Evolutionary conservation across 2,797 vertebrate genomes (phyloP).

Genomic region (Carcharodon carcharias): DNA sequence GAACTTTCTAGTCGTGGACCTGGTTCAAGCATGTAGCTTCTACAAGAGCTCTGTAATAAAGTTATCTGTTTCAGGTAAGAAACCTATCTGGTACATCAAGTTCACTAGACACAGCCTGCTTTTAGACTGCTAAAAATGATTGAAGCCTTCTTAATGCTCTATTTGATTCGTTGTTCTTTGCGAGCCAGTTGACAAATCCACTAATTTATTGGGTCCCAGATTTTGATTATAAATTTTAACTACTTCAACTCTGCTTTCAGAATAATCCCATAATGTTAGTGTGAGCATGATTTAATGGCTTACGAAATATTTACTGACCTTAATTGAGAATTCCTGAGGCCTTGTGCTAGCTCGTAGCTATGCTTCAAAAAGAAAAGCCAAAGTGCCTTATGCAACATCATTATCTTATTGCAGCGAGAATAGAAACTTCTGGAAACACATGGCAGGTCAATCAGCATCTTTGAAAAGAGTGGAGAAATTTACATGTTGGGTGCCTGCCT

Average conservation of each 20-base stretch:
- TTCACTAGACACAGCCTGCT: neutral
- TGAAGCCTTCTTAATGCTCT: too few species aligned
- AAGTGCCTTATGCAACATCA: neutral
- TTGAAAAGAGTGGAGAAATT: neutral
- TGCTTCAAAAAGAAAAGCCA: neutral
- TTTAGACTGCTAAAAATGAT: neutral
- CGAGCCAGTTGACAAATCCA: neutral
- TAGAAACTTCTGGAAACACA: neutral
- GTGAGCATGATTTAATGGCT: neutral
- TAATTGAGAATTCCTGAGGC: neutral
- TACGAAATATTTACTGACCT: neutral
- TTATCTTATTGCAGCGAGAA: neutral
- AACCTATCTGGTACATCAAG: too few species aligned
- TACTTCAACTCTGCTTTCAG: neutral
- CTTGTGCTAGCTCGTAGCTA: neutral
- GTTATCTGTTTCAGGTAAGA: too few species aligned
- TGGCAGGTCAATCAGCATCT: neutral
- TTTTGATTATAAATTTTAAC: neutral
- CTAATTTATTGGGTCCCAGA: neutral
- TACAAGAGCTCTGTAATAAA: too few species aligned
- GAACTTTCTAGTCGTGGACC: too few species aligned
- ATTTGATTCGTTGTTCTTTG: slow-evolving; percentile 4
- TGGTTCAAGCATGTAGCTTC: too few species aligned
- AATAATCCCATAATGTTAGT: too few species aligned
- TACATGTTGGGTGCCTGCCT: neutral